Evolutionary conservation across 1,140 invertebrate genomes (phyloP).

Genomic region (Brachionus koreanus): DNA sequence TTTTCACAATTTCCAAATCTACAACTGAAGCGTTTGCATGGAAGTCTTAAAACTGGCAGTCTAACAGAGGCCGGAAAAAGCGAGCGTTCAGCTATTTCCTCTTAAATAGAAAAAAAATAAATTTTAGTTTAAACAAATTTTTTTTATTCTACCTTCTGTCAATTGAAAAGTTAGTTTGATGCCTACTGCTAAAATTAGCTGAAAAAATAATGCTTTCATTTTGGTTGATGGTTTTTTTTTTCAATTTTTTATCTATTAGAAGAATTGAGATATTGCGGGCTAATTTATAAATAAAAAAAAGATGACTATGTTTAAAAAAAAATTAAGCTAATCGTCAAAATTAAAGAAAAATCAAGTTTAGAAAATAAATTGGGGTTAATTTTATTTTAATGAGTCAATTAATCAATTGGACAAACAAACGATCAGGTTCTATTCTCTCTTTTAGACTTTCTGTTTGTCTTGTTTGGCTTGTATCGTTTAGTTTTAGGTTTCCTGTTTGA

Average conservation of each 20-base stretch:
- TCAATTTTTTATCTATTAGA: neutral
- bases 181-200: neutral
- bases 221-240: neutral
- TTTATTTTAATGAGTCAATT: neutral
- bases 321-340: conserved; percentile 16
- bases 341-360: conserved; percentile 14
- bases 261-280: neutral
- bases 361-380: conserved; percentile 21
- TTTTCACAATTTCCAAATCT: conserved; percentile 43
- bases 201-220: neutral
- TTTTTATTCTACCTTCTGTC: neutral
- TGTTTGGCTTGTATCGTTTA: conserved; percentile 3
- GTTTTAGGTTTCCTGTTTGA: conserved; percentile 19
- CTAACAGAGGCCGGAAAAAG: neutral
- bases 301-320: neutral
- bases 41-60: conserved; percentile 20
- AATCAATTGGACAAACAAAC: conserved; percentile 13
- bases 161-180: neutral
- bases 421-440: conserved; percentile 14
- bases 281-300: neutral
- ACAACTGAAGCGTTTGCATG: conserved; percentile 31
- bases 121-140: neutral
- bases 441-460: conserved; percentile 2
- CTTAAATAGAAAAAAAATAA: neutral
- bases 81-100: neutral